Evolutionary conservation across 2,888 invertebrate genomes (phyloP).

Genomic region (Labia minor): DNA sequence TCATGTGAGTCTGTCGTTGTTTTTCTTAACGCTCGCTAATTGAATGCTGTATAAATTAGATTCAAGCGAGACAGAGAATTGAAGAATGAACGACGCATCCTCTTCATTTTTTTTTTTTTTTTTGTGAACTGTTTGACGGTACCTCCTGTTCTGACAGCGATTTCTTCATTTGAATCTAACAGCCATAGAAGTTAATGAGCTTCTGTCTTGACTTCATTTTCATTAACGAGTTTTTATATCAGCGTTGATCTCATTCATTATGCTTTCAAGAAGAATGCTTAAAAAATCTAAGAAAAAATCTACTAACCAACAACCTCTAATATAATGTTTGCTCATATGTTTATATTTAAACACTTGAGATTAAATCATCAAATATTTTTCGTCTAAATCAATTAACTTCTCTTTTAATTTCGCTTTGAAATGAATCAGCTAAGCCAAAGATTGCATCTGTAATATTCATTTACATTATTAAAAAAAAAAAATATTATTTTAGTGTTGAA

Average conservation of each 20-base stretch:
- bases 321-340: too few species aligned
- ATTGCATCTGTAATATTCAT: too few species aligned
- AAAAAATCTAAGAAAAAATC: background rate
- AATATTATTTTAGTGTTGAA: too few species aligned
- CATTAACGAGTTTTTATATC: background rate
- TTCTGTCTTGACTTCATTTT: constrained; percentile 7
- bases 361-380: too few species aligned
- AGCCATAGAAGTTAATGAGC: background rate
- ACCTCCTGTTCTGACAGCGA: background rate
- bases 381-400: too few species aligned
- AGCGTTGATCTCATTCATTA: background rate
- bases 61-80: background rate
- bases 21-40: constrained; percentile 4
- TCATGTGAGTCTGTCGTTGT: constrained; percentile 4
- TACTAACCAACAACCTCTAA: background rate
- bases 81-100: background rate
- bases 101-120: background rate
- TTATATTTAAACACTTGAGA: too few species aligned
- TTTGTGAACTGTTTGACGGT: background rate
- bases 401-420: too few species aligned
- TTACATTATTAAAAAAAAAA: too few species aligned
- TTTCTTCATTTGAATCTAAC: constrained; percentile 7
- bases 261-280: background rate
- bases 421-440: too few species aligned
- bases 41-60: constrained; percentile 13